Conservation (phyloP, 2,888 invertebrate species). For the Gisinianus flammeolus region DNA sequence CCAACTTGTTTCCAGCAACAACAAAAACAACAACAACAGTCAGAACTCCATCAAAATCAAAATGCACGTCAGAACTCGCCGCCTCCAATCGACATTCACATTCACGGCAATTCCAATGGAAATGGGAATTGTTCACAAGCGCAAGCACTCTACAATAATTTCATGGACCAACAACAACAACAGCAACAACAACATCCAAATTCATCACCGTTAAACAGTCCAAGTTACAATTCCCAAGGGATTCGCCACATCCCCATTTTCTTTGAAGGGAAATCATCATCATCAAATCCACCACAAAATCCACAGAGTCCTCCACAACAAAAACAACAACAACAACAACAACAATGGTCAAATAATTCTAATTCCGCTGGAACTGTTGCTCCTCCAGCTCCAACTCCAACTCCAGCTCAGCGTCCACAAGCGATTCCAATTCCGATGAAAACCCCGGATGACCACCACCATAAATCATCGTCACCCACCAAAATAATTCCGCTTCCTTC, state of each 20-base stretch:
- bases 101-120: too few species aligned
- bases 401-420: too few species aligned
- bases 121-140: not conserved
- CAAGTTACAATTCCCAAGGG: not conserved
- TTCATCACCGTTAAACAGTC: slow-evolving; percentile 1
- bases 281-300: not conserved
- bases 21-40: not conserved
- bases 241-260: slow-evolving; percentile 34
- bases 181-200: not conserved
- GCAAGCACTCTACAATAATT: not conserved
- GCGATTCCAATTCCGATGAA: too few species aligned
- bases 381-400: not conserved
- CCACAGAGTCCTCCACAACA: slow-evolving; percentile 14
- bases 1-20: slow-evolving; percentile 16
- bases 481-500: not conserved
- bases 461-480: not conserved
- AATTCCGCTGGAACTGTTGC: not conserved
- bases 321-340: not conserved
- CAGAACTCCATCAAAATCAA: too few species aligned
- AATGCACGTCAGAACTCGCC: not conserved
- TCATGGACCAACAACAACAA: slow-evolving; percentile 1
- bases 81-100: not conserved
- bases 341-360: not conserved
- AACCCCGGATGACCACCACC: too few species aligned
- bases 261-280: slow-evolving; percentile 10